Evolutionary conservation across 2,797 vertebrate species (phyloP).

Genomic region (Pangasius djambal): DNA sequence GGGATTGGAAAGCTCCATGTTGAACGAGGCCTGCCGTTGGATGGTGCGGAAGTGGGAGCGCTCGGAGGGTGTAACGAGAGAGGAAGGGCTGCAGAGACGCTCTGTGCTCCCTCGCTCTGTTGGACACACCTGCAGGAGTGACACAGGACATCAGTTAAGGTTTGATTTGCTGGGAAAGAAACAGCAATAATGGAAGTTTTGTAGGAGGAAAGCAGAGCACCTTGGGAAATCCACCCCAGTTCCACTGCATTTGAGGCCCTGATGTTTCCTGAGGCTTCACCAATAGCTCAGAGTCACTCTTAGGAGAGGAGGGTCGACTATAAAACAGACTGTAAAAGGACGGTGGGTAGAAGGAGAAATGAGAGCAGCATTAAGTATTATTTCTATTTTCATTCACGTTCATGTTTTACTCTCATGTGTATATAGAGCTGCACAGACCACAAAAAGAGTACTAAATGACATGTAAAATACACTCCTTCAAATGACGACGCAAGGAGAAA

Average conservation of each 20-base stretch:
- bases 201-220: constrained; percentile 63
- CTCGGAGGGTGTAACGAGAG: constrained; percentile 39
- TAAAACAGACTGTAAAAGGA: constrained; percentile 65
- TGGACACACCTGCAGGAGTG: constrained; percentile 66
- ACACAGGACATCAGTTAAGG: not conserved
- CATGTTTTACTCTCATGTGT: not conserved
- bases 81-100: constrained; percentile 45
- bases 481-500: not conserved
- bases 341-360: not conserved
- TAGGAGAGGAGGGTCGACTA: constrained; percentile 75
- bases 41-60: constrained; percentile 76
- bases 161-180: not conserved
- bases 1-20: constrained; percentile 60
- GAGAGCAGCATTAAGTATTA: not conserved
- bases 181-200: not conserved
- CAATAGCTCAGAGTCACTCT: constrained; percentile 93
- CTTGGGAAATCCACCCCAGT: constrained; percentile 91
- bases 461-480: not conserved
- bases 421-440: not conserved
- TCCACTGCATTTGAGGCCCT: constrained; percentile 87
- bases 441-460: not conserved
- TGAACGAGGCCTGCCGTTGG: constrained; percentile 75
- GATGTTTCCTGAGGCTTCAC: constrained; percentile 73
- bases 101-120: constrained; percentile 65
- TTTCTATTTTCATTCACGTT: not conserved